These are phyloP conservation scores for Festucalex cinctus DNA, from an alignment of 2,113 vertebrate species.

Conservation along the genomic window DNA sequence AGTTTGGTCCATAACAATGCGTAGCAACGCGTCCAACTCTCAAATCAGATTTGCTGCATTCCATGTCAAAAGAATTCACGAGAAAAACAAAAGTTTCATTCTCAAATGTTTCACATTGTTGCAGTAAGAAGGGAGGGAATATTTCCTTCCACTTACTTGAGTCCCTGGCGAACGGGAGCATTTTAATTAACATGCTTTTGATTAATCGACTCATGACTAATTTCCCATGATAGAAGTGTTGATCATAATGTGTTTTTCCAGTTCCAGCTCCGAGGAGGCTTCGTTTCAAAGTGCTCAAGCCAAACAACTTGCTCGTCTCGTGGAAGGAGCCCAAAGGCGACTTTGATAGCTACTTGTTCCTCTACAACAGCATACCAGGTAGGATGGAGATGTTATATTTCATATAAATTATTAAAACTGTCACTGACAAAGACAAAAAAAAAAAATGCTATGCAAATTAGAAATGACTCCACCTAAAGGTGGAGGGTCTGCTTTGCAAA, in stretches of 20 bases:
- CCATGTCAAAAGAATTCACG: neutral
- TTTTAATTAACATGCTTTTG: conserved; percentile 12
- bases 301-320: conserved; percentile 63
- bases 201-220: conserved; percentile 9
- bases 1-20: no score
- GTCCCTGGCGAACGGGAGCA: conserved; percentile 6
- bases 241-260: conserved; percentile 52
- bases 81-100: neutral
- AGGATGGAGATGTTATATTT: conserved; percentile 15
- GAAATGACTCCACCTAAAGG: conserved; percentile 21
- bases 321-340: conserved; percentile 77
- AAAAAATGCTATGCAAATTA: neutral
- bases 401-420: neutral
- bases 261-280: conserved; percentile 69
- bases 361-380: conserved; percentile 71
- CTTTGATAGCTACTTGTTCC: conserved; percentile 72
- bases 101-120: conserved; percentile 14
- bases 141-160: neutral
- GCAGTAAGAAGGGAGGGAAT: neutral
- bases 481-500: conserved; percentile 8
- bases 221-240: neutral
- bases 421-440: conserved; percentile 6
- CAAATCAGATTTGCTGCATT: neutral
- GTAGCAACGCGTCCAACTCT: neutral
- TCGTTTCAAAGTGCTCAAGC: conserved; percentile 69